Base-by-base conservation (phyloP, 1,140 invertebrate genomes). In the Tetragnatha versicolor region DNA sequence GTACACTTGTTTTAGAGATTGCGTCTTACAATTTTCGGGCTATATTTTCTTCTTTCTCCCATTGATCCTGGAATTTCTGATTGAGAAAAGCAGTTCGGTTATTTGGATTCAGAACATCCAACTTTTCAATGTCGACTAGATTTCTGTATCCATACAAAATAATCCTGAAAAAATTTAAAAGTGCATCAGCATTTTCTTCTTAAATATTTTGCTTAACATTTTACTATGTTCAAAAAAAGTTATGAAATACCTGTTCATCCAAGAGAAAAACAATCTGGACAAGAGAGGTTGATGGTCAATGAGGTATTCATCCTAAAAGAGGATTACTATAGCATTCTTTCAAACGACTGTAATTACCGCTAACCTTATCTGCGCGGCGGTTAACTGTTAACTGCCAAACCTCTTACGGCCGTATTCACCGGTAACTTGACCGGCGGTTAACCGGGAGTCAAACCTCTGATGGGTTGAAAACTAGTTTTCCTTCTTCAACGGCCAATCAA, bases 241-340 rank as follows among this genome's bases (percentile, higher is more conserved):
- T 39, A 65, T 39, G 20, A 22, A 12, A 17, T 39, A 65, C 61
- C 61, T 65, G n/a, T 42, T 39, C 3, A 65, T 22, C 61, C 61
- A 65, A 2, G 61, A 65, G 35, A 65, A 65, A 12, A 65, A 29
- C 14, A 65, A 25, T 22, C 61, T 65, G 6, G 61, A 65, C 20
- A 42, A 20, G 7, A 65, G 7, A 9, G 61, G 33, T 65, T 65
- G 61, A 42, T 65, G 61, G 5, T 65, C 33, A 65, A 37, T 17
- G 12, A 65, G 20, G 37, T 22, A 65, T 65, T 65, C 61, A 42
- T 65, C 61, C 61, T 65, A 22, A n/a, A 65, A 65, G 12, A 42
- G 42, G n/a, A n/a, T n/a, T n/a, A n/a, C n/a, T n/a, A n/a, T n/a
- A n/a, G n/a, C n/a, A n/a, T n/a, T n/a, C n/a, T n/a, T n/a, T n/a